Evolutionary conservation across 2,113 vertebrate genomes (phyloP).

Genomic region (Gallinago paraguaiae): DNA sequence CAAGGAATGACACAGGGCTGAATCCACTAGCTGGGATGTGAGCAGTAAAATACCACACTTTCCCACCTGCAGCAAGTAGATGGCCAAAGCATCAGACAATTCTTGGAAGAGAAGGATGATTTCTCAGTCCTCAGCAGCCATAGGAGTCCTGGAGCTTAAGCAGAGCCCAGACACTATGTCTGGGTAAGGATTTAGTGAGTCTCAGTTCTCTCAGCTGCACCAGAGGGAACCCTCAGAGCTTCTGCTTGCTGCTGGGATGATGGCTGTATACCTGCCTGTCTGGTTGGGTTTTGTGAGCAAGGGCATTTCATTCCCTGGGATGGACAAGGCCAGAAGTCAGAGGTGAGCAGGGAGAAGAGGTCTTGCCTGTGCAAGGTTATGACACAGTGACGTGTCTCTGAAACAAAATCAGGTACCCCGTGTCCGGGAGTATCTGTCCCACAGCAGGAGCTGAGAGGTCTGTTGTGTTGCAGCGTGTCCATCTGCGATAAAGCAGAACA

Average conservation of each 20-base stretch:
- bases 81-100: background rate
- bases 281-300: background rate
- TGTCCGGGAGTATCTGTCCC: background rate
- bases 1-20: background rate
- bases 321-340: background rate
- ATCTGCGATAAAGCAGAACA: background rate
- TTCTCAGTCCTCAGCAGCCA: background rate
- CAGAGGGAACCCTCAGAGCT: background rate
- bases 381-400: background rate
- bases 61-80: background rate
- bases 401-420: background rate
- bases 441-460: background rate
- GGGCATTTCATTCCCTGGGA: background rate
- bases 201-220: background rate
- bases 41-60: background rate
- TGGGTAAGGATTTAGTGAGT: background rate
- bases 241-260: background rate
- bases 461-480: background rate
- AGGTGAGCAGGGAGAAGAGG: background rate
- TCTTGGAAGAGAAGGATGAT: background rate
- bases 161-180: background rate
- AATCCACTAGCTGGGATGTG: background rate
- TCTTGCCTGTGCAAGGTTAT: background rate
- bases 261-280: accelerated
- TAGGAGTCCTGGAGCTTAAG: background rate